Base-by-base conservation (phyloP, 2,888 invertebrate genomes). In the Drosophila mettleri region DNA sequence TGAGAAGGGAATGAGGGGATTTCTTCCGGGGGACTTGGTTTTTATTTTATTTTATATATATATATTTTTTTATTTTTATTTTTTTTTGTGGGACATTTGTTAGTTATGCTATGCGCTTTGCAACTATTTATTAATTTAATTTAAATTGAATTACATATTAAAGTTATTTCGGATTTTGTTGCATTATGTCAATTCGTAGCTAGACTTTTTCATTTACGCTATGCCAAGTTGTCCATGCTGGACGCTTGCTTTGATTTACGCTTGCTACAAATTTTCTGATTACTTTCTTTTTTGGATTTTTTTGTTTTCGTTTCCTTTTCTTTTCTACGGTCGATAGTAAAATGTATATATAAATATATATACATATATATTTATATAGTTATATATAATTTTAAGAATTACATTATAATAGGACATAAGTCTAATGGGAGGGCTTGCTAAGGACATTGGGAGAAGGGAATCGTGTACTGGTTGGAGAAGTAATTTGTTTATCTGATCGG, bases 71-170 rank as follows among this genome's bases (percentile, higher is more conserved):
- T 41, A 24, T 10, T 3, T 43, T 20, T 24, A 0, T 43, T 2
- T 27, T 43, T 43, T 43, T 45, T 45, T 45, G 16, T 20, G 62
- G 49, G 53, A 60, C 55, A 62, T 69, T 69, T 77, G 69, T 81
- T 73, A 76, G 86, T 85, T 82, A 82, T 82, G 83, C 86, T 84
- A 85, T 81, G 77, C 81, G 83, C 75, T 73, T 83, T 86, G 81
- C 86, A 83, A 83, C 86, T 83, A 83, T 83, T 83, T 74, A 79
- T 83, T 81, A 86, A 83, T 83, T 83, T 76, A 83, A 86, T 83
- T 83, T 83, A 86, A 83, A 84, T 86, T 85, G 85, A 80, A 87
- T 87, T 86, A 87, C 79, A 86, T 58, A 54, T 78, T 78, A 76
- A 70, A 43, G 70, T 72, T 66, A n/a, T 29, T 73, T 67, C 51